Evolutionary conservation across 2,113 vertebrate genomes (phyloP).

Genomic region (Corythoichthys haematopterus): DNA sequence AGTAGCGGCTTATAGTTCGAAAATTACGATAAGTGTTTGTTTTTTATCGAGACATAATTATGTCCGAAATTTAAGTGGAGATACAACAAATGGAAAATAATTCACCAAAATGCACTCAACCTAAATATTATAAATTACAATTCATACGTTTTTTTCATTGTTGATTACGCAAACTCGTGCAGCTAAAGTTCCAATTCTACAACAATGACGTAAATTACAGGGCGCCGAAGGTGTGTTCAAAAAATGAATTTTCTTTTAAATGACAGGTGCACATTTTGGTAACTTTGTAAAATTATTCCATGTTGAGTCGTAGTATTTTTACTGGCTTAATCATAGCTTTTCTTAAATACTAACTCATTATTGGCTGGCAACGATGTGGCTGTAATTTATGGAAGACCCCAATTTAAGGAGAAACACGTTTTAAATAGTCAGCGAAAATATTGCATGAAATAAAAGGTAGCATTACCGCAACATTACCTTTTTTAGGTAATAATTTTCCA

Average conservation of each 20-base stretch:
- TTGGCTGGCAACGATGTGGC: background rate
- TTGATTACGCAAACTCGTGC: no score
- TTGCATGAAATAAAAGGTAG: rapidly evolving
- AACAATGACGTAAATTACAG: background rate
- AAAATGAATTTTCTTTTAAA: background rate
- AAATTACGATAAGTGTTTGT: no score
- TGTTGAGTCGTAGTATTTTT: no score
- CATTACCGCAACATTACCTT: conserved; percentile 49
- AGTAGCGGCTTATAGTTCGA: no score
- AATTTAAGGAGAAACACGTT: background rate
- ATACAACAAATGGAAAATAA: no score
- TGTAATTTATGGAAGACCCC: background rate
- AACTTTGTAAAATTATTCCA: background rate
- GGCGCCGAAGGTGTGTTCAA: background rate
- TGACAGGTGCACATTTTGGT: background rate
- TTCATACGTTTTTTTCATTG: no score
- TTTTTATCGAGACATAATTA: no score
- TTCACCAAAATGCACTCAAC: no score
- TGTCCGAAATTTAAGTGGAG: no score
- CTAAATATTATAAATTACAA: no score
- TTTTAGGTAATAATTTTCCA: conserved; percentile 52
- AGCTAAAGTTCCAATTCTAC: background rate
- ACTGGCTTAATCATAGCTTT: background rate
- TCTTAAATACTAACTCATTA: background rate
- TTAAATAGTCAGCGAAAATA: background rate